These are phyloP conservation scores for Mesocentrotus franciscanus DNA, from an alignment of 53 echinoderm and acorn worm species.

Conservation along the genomic window DNA sequence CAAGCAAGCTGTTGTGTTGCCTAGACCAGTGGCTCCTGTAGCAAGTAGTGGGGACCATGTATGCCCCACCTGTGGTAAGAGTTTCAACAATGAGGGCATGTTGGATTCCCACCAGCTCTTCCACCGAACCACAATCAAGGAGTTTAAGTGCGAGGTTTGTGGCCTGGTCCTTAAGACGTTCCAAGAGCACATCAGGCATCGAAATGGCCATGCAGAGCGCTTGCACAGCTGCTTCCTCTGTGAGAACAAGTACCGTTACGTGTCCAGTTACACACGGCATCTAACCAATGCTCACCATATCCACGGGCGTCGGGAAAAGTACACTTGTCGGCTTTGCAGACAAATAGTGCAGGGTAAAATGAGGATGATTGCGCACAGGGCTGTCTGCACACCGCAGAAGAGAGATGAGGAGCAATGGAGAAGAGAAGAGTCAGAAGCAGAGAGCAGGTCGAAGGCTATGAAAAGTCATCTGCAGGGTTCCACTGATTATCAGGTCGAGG, in stretches of 20 bases:
- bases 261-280: neutral
- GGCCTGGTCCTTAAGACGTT: neutral
- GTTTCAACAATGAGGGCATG: neutral
- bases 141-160: conserved; percentile 6
- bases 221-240: neutral
- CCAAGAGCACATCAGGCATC: neutral
- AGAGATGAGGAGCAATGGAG: neutral
- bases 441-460: neutral
- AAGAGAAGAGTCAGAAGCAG: neutral
- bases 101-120: conserved; percentile 12
- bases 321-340: conserved; percentile 2
- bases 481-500: neutral
- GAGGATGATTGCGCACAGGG: neutral
- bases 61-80: conserved; percentile 44
- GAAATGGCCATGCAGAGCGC: neutral
- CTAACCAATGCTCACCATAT: neutral
- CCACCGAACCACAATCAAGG: conserved; percentile 1
- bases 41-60: neutral
- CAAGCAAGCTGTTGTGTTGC: neutral
- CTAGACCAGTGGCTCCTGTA: neutral
- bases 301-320: neutral
- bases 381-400: neutral
- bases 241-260: neutral
- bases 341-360: no score
- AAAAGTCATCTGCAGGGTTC: neutral